Conservation (phyloP, 1,140 invertebrate species). For the Liolophura sinensis region DNA sequence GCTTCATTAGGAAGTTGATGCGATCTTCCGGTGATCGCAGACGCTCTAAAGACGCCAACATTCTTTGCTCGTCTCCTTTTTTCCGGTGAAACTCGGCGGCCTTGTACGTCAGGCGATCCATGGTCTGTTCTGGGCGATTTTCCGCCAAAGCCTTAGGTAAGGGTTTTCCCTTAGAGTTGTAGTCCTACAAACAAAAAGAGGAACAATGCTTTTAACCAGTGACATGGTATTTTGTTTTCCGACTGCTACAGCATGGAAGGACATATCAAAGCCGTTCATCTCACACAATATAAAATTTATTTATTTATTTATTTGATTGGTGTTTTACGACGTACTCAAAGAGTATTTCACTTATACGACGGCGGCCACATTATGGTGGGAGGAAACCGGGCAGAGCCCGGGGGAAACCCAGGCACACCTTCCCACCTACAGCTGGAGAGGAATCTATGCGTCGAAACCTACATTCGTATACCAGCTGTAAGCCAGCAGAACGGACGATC, state of each 20-base stretch:
- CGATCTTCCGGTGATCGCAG: slow-evolving; percentile 29
- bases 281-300: too few relatives aligned
- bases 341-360: too few relatives aligned
- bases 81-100: slow-evolving; percentile 33
- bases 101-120: slow-evolving; percentile 13
- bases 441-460: too few relatives aligned
- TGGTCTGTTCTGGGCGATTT: background rate
- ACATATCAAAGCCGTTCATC: too few relatives aligned
- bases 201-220: background rate
- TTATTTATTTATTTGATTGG: too few relatives aligned
- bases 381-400: too few relatives aligned
- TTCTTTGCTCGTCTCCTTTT: slow-evolving; percentile 22
- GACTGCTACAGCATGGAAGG: background rate
- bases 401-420: too few relatives aligned
- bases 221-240: background rate
- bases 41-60: slow-evolving; percentile 34
- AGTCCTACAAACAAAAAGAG: background rate
- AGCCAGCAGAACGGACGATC: too few relatives aligned
- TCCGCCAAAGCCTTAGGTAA: background rate
- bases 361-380: too few relatives aligned
- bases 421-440: too few relatives aligned
- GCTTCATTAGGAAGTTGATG: slow-evolving; percentile 32
- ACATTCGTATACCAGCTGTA: too few relatives aligned
- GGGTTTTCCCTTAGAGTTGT: background rate
- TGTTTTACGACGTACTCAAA: too few relatives aligned